Base-by-base conservation (phyloP, 2,113 vertebrate species). In the Hemichromis elongatus region DNA sequence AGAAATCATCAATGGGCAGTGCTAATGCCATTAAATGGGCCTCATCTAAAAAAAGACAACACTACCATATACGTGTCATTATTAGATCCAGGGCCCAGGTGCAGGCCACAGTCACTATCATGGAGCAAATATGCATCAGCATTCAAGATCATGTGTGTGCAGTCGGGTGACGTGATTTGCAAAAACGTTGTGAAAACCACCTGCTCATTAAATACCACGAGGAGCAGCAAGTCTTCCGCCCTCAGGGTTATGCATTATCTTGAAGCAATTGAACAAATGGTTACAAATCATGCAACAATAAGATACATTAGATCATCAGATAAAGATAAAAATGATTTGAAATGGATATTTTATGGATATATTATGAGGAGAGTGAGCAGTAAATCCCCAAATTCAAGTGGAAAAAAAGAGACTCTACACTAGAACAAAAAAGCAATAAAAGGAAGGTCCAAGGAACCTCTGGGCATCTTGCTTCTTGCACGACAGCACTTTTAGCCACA, bases 311-410 rank as follows among this genome's bases (percentile, higher is more conserved):
- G 70, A 30, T 50, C 26, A 50, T 30, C 42, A 75, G 3, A 50
- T 33, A 18, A 75, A 75, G 45, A 75, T 70, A 50, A 30, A 75
- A 50, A 50, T n/a, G n/a, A n/a, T n/a, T n/a, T n/a, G n/a, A n/a
- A n/a, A n/a, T n/a, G n/a, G n/a, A n/a, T n/a, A n/a, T n/a, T n/a
- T n/a, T n/a, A n/a, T n/a, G n/a, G n/a, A n/a, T n/a, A n/a, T n/a
- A n/a, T n/a, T n/a, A n/a, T n/a, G n/a, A n/a, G 54, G 50, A 0
- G 53, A 28, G 1, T 10, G 19, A 50, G 18, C 33, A 77, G 61
- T 40, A 80, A 87, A 88, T 88, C 30, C 12, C 42, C 19, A 75
- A 42, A 84, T 85, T 92, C 66, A 40, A 68, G 21, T 13, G 45
- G 66, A 45, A 42, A 45, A 45, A 13, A 70, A 26, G 21, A 70